phyloP scores from a whole-genome alignment of 2,113 vertebrate species.

The Balaeniceps rex region DNA sequence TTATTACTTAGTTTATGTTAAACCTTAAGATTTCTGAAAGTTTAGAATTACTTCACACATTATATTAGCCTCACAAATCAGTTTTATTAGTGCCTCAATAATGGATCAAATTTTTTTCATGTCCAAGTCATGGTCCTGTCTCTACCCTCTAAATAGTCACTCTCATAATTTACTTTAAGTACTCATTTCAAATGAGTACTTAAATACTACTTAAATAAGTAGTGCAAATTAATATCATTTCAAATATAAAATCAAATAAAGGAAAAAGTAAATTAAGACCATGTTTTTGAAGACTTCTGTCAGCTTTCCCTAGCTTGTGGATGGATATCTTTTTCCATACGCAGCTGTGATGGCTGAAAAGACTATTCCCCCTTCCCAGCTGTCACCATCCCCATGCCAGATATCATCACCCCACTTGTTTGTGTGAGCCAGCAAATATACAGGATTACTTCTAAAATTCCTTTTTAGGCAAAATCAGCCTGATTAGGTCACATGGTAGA shows the following conservation, averaged over 20 bases:
- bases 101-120: not conserved
- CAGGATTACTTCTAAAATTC: not conserved
- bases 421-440: not conserved
- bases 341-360: not conserved
- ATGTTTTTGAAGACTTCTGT: not conserved
- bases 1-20: slow-evolving; percentile 54
- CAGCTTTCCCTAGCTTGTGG: not conserved
- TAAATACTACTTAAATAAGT: too few species aligned
- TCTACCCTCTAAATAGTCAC: not conserved
- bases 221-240: too few species aligned
- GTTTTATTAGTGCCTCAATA: slow-evolving; percentile 33
- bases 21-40: slow-evolving; percentile 52
- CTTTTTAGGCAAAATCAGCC: not conserved
- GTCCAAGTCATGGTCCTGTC: not conserved
- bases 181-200: not conserved
- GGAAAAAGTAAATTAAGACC: not conserved
- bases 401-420: not conserved
- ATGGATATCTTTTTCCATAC: not conserved
- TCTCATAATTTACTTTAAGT: not conserved
- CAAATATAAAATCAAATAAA: not conserved
- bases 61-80: slow-evolving; percentile 46
- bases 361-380: not conserved
- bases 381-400: not conserved
- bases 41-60: slow-evolving; percentile 61
- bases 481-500: not conserved